Conservation (phyloP, 2,888 invertebrate species). For the Troides helena region DNA sequence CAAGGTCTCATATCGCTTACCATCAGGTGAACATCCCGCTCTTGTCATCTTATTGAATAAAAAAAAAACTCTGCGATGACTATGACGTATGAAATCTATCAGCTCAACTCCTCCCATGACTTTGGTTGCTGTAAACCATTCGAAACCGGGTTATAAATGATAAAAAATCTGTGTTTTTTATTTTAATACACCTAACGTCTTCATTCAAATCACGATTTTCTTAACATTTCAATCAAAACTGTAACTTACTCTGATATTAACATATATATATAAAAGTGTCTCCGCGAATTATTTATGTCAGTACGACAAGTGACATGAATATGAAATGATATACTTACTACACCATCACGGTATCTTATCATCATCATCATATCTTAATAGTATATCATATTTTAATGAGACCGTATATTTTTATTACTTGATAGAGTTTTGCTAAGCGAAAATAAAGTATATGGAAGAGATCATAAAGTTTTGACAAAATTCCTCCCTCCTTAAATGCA, state of each 20-base stretch:
- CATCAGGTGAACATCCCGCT: too few relatives aligned
- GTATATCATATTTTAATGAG: conserved; percentile 8
- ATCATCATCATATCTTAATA: background rate
- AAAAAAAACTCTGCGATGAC: too few relatives aligned
- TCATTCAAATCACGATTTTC: background rate
- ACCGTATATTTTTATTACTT: background rate
- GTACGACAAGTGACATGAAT: conserved; percentile 8
- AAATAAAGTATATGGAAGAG: background rate
- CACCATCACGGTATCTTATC: background rate
- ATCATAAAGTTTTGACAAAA: too few relatives aligned
- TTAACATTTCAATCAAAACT: background rate
- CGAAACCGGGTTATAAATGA: too few relatives aligned
- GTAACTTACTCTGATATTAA: background rate
- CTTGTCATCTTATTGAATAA: too few relatives aligned
- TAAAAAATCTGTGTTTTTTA: too few relatives aligned
- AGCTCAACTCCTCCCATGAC: too few relatives aligned
- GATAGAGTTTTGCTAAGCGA: background rate
- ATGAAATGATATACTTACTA: conserved; percentile 3
- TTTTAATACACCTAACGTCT: background rate
- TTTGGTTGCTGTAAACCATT: too few relatives aligned
- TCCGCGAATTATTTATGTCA: conserved; percentile 8
- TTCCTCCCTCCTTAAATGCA: too few relatives aligned
- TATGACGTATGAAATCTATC: too few relatives aligned
- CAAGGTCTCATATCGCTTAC: too few relatives aligned
- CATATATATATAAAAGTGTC: conserved; percentile 1